Evolutionary conservation across 2,113 vertebrate genomes (phyloP).

Genomic region (Nothocercus nigrocapillus): DNA sequence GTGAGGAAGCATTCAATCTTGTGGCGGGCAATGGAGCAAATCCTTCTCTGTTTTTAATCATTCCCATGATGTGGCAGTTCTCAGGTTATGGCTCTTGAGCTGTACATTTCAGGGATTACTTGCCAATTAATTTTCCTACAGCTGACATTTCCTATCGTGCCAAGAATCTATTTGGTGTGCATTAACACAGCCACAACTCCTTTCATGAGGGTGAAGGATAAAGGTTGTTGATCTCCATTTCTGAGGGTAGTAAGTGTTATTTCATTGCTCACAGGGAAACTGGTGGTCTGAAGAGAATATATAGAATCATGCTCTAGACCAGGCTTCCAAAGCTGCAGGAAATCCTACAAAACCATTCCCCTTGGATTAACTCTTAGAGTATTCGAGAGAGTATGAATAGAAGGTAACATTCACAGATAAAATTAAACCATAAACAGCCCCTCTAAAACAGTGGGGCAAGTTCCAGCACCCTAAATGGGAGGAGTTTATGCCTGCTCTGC

Average conservation of each 20-base stretch:
- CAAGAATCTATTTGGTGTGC: conserved; percentile 13
- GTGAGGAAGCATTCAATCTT: conserved; percentile 27
- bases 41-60: conserved; percentile 49
- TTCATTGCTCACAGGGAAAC: background rate
- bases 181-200: conserved; percentile 18
- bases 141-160: background rate
- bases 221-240: conserved; percentile 31
- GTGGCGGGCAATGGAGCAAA: conserved; percentile 27
- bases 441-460: background rate
- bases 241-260: conserved; percentile 8
- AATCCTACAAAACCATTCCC: background rate
- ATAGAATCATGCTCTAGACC: background rate
- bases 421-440: background rate
- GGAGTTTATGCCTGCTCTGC: background rate
- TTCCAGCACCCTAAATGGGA: background rate
- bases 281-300: background rate
- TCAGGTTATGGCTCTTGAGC: conserved; percentile 11
- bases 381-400: background rate
- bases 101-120: conserved; percentile 54
- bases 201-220: conserved; percentile 23
- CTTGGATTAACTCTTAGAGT: background rate
- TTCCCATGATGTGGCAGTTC: conserved; percentile 29
- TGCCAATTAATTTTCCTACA: conserved; percentile 51
- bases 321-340: background rate
- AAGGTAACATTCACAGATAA: background rate